These are phyloP conservation scores for Clanis bilineata DNA, from an alignment of 2,888 invertebrate species.

Conservation along the genomic window DNA sequence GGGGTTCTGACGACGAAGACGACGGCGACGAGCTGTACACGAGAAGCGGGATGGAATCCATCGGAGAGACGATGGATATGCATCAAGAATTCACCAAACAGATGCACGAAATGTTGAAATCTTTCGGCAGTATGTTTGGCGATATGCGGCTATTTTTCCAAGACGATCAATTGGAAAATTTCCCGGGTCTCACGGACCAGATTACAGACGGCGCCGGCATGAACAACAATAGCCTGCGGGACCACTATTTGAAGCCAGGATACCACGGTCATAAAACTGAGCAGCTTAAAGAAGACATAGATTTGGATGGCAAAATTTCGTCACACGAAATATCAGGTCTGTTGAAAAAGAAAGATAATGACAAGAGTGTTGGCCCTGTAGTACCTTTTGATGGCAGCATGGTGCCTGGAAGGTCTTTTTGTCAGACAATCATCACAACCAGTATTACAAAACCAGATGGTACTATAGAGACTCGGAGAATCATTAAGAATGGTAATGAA, in stretches of 20 bases:
- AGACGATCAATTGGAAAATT: conserved; percentile 43
- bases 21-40: conserved; percentile 69
- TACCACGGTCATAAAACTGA: conserved; percentile 50
- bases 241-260: conserved; percentile 73
- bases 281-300: conserved; percentile 53
- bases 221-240: conserved; percentile 56
- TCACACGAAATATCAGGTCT: conserved; percentile 70
- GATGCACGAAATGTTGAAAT: conserved; percentile 65
- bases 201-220: conserved; percentile 40
- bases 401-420: conserved; percentile 64
- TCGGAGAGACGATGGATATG: conserved; percentile 45
- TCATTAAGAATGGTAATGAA: conserved; percentile 69
- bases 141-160: conserved; percentile 60
- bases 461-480: conserved; percentile 63
- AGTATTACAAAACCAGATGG: conserved; percentile 71
- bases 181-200: conserved; percentile 34
- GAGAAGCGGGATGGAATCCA: conserved; percentile 48
- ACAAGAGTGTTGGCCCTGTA: conserved; percentile 26
- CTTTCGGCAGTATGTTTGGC: conserved; percentile 63
- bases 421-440: conserved; percentile 71
- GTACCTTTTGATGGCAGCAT: conserved; percentile 54
- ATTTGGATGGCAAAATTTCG: conserved; percentile 72
- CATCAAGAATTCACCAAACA: conserved; percentile 61
- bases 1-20: conserved; percentile 74
- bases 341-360: conserved; percentile 56